Base-by-base conservation (phyloP, 2,113 vertebrate species). In the Climacteris rufus region DNA sequence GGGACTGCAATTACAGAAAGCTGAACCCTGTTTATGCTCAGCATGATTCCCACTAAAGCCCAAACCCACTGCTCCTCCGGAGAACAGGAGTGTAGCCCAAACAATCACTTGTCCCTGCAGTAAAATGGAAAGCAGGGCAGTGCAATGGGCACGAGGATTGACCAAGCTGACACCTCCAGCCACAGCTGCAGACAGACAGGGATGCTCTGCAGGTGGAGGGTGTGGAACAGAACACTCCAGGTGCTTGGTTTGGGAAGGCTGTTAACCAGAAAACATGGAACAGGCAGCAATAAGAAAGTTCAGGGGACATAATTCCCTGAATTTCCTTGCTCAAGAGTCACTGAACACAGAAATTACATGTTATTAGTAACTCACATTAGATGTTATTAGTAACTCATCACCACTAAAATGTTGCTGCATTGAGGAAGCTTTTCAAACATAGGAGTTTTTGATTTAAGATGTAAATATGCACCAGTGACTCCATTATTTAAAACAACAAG, bases 361-460 rank as follows among this genome's bases (percentile, higher is more conserved):
- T 16, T 66, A 13, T 37, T 50, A 15, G 11, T 65, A 14, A 83
- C 80, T n/a, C n/a, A n/a, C n/a, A 65, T 39, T 19, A 16, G 30
- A 40, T 4, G 31, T 16, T 66, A 13, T 37, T 50, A 15, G 11
- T 61, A 59, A 30, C 18, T 30, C 19, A 40, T 47, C 57, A 17
- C 21, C 44, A 71, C 30, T 37, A 16, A 53, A n/a, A 23, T 0
- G 0, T 16, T 56, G 35, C 56, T 78, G 35, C 47, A 11, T 2
- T 9, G 27, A 69, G 44, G 22, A 49, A 66, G 31, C 18, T 68
- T 84, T 64, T 31, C 4, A 71, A 77, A 82, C 47, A 27, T 11
- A 37, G 0, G 2, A 7, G 22, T 78, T 65, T 57, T 45, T 64
- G 1, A 40, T 77, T 63, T 63, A 42, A 63, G n/a, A 23, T 13